Conservation (phyloP, 2,888 invertebrate species). For the Abrostola tripartita region DNA sequence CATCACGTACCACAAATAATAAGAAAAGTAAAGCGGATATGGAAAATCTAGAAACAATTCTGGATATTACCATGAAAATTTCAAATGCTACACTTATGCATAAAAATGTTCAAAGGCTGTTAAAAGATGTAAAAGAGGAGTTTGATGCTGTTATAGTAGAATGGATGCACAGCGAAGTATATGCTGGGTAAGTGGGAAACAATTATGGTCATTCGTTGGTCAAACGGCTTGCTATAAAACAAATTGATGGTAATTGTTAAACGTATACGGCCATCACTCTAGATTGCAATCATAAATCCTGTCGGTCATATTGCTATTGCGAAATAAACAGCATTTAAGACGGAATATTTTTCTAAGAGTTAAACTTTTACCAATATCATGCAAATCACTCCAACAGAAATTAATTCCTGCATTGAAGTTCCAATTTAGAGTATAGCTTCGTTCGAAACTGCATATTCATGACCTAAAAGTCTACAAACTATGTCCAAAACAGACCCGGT, state of each 20-base stretch:
- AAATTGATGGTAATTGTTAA: constrained; percentile 1
- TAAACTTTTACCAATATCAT: not conserved
- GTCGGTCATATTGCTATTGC: not conserved
- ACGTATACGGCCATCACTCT: not conserved
- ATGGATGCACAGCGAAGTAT: constrained; percentile 63
- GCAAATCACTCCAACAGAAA: constrained; percentile 6
- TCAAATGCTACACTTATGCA: constrained; percentile 8
- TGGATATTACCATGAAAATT: constrained; percentile 4
- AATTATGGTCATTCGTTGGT: not conserved
- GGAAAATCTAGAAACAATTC: not conserved
- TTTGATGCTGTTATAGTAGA: constrained; percentile 56
- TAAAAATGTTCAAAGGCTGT: constrained; percentile 8
- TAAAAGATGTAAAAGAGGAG: constrained; percentile 1
- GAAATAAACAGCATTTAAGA: too few species aligned
- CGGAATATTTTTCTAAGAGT: too few species aligned
- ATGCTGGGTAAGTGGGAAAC: constrained; percentile 50
- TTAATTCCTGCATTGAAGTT: constrained; percentile 6
- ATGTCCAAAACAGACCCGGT: not conserved
- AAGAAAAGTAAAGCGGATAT: not conserved
- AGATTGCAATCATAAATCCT: not conserved
- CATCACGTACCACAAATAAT: not conserved
- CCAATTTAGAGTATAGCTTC: not conserved
- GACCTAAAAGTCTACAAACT: constrained; percentile 7
- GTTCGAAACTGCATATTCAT: constrained; percentile 8
- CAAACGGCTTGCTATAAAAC: not conserved